These are phyloP conservation scores for Drosophila mayri DNA, from an alignment of 1,140 invertebrate genomes.

Conservation along the genomic window DNA sequence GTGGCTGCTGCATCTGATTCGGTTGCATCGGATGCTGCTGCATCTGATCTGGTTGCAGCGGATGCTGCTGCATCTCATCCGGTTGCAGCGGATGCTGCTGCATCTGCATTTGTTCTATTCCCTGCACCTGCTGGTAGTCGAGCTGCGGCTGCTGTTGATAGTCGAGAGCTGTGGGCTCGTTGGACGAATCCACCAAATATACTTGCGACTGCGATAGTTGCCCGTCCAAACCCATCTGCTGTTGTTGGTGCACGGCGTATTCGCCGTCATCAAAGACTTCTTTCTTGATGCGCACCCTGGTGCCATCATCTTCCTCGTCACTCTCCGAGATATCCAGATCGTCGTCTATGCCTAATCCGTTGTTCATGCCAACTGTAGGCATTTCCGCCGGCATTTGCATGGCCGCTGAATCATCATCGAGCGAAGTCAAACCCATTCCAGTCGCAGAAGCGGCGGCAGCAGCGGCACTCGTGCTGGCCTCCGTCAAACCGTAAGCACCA, in stretches of 20 bases:
- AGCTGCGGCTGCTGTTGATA: constrained; percentile 34
- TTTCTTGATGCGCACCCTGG: constrained; percentile 64
- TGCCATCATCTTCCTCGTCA: constrained; percentile 87
- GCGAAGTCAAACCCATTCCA: constrained; percentile 18
- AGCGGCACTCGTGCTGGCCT: constrained; percentile 60
- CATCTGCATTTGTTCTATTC: constrained; percentile 40
- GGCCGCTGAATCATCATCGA: constrained; percentile 39
- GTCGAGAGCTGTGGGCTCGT: constrained; percentile 45
- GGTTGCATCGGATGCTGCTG: constrained; percentile 31
- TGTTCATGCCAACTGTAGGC: constrained; percentile 40
- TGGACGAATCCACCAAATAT: constrained; percentile 58
- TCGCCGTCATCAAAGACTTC: constrained; percentile 69
- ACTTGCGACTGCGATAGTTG: constrained; percentile 49
- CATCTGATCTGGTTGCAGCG: constrained; percentile 21
- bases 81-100: constrained; percentile 31
- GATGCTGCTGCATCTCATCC: constrained; percentile 39
- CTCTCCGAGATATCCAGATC: constrained; percentile 93
- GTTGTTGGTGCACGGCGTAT: constrained; percentile 22
- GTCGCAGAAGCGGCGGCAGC: constrained; percentile 18
- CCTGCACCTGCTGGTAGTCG: constrained; percentile 43
- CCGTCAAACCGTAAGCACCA: constrained; percentile 50
- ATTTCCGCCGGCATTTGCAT: constrained; percentile 55
- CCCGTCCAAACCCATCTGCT: constrained; percentile 8
- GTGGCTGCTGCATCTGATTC: constrained; percentile 39
- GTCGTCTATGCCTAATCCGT: constrained; percentile 87